Conservation (phyloP, 2,113 vertebrate genomes). For the human region GRCh38 chr5:30149501-30150000, state of each 20-base stretch:
- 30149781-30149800: not conserved
- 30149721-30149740: not conserved
- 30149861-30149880: not conserved
- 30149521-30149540: not conserved
- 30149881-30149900: not conserved
- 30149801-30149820: not conserved
- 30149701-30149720: not conserved
- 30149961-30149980: not conserved
- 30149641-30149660: not conserved
- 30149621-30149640: not conserved
- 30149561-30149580: slow-evolving; percentile 4
- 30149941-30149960: not conserved
- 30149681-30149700: not conserved
- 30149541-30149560: not conserved
- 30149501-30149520: not conserved
- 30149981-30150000: not conserved
- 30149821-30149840: not conserved
- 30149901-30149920: not conserved
- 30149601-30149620: not conserved
- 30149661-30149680: not conserved
- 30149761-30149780: not conserved
- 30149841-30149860: not conserved
- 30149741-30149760: not conserved
- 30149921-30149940: not conserved
- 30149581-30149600: not conserved